Evolutionary conservation across 2,888 invertebrate genomes (phyloP).

Genomic region (Parasteatoda lunata): DNA sequence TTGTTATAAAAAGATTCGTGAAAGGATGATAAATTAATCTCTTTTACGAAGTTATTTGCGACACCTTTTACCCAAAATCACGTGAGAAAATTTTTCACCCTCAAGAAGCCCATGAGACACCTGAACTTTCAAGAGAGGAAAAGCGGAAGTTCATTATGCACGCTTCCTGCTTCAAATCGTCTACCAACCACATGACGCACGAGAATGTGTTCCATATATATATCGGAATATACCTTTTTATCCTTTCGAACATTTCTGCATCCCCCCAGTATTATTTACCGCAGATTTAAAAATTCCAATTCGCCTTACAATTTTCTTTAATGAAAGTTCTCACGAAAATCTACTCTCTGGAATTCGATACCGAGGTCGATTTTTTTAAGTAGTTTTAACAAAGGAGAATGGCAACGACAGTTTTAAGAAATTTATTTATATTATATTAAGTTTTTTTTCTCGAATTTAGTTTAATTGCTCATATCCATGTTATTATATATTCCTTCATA

Average conservation of each 20-base stretch:
- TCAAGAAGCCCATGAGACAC: conserved; percentile 41
- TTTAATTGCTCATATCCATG: too few relatives aligned
- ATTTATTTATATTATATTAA: too few relatives aligned
- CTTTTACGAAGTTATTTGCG: conserved; percentile 48
- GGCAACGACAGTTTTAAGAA: too few relatives aligned
- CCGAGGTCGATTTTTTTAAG: too few relatives aligned
- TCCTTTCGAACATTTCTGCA: neutral
- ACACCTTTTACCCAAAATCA: conserved; percentile 53
- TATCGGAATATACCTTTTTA: conserved; percentile 22
- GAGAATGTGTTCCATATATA: neutral
- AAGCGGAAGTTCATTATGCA: conserved; percentile 66
- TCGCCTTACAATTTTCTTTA: neutral
- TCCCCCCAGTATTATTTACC: conserved; percentile 12
- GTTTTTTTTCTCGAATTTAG: too few relatives aligned
- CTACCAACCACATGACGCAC: conserved; percentile 55
- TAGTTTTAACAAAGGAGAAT: too few relatives aligned
- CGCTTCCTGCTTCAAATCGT: conserved; percentile 44
- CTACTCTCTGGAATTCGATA: neutral
- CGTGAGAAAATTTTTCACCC: conserved; percentile 59
- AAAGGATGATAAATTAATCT: conserved; percentile 62
- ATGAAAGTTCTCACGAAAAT: neutral
- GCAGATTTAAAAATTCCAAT: neutral
- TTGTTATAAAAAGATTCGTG: neutral
- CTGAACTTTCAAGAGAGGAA: conserved; percentile 43
- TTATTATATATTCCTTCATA: too few relatives aligned